Conservation (phyloP, 2,888 invertebrate species). For the Dexiosoma caninum region DNA sequence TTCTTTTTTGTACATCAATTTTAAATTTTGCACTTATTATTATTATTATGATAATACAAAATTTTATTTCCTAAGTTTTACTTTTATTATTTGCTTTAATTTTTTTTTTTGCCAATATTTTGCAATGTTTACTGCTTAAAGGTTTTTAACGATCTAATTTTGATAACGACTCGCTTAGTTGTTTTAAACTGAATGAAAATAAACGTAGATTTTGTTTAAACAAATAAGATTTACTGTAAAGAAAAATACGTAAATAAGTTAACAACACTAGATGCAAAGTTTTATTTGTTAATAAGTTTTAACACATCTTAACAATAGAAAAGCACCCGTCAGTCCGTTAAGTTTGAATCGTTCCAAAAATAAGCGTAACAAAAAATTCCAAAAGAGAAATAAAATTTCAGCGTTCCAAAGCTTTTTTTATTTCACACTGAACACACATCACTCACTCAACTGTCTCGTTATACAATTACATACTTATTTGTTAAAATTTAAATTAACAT, state of each 20-base stretch:
- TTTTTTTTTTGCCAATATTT: conserved; percentile 38
- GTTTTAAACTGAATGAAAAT: conserved; percentile 67
- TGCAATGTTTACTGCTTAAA: conserved; percentile 64
- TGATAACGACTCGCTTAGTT: conserved; percentile 68
- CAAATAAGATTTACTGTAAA: conserved; percentile 24
- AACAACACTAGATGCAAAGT: conserved; percentile 50
- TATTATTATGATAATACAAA: too few species aligned
- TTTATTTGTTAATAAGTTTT: conserved; percentile 13
- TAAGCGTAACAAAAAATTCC: neutral
- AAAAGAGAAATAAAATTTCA: conserved; percentile 4
- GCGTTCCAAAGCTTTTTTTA: conserved; percentile 33
- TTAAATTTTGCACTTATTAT: too few species aligned
- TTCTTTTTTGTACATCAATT: too few species aligned
- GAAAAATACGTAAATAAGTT: conserved; percentile 34
- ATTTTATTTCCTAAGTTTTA: too few species aligned
- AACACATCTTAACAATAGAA: neutral
- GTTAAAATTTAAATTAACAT: too few species aligned
- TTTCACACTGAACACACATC: neutral
- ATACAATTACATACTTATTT: too few species aligned
- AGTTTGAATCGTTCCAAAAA: conserved; percentile 11
- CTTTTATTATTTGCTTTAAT: conserved; percentile 31
- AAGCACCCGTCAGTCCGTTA: conserved; percentile 24
- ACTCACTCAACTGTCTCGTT: neutral
- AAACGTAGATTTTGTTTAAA: conserved; percentile 1
- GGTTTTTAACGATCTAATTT: conserved; percentile 70